phyloP scores from a whole-genome alignment of 1,140 invertebrate species.

The Chrysoperla carnea region DNA sequence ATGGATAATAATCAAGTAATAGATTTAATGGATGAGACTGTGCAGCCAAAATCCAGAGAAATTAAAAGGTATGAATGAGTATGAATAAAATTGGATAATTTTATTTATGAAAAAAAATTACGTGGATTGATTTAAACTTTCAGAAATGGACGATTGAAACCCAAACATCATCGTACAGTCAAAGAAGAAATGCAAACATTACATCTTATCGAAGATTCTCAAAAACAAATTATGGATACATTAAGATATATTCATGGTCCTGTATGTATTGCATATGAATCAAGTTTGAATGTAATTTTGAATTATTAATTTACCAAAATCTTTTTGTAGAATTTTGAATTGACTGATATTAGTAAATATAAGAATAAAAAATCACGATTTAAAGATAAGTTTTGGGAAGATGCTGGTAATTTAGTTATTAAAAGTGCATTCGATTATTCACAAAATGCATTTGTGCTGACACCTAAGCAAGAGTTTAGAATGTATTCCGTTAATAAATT shows the following conservation, averaged over 20 bases:
- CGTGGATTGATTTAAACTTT: too few relatives aligned
- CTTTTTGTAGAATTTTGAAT: constrained; percentile 24
- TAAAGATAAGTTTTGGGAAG: constrained; percentile 51
- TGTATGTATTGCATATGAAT: constrained; percentile 13
- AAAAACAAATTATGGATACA: constrained; percentile 49
- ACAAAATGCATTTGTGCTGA: constrained; percentile 24
- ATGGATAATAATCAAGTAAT: too few relatives aligned
- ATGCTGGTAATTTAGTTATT: constrained; percentile 48
- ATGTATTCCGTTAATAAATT: constrained; percentile 50
- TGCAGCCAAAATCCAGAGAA: too few relatives aligned
- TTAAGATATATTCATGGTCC: constrained; percentile 48
- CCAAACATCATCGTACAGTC: constrained; percentile 12
- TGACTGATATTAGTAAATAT: constrained; percentile 25
- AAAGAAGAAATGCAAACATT: constrained; percentile 56
- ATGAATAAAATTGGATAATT: too few relatives aligned
- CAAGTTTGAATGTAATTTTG: neutral
- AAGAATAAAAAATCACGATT: constrained; percentile 45
- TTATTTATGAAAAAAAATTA: too few relatives aligned
- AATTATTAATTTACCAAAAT: neutral
- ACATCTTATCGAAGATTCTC: constrained; percentile 38
- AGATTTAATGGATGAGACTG: too few relatives aligned
- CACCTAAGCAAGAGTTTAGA: constrained; percentile 36
- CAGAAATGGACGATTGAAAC: too few relatives aligned
- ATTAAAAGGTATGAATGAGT: too few relatives aligned
- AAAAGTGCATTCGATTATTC: constrained; percentile 50